Base-by-base conservation (phyloP, 1,140 invertebrate genomes). In the Diorhabda carinulata region DNA sequence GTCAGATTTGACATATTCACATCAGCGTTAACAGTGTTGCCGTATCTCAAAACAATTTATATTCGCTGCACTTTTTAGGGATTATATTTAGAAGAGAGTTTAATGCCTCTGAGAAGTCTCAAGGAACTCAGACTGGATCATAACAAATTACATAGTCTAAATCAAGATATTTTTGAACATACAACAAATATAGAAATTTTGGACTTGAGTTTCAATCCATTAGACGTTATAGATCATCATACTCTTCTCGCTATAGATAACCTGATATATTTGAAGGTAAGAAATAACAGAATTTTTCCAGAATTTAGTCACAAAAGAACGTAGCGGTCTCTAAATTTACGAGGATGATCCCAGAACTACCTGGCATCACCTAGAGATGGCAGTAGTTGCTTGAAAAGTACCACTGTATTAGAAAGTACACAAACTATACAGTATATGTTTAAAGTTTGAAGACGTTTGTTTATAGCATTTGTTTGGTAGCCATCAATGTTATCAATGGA, bases 121-220 rank as follows among this genome's bases (percentile, higher is more conserved):
- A 84, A 79, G 25, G 80, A 82, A 0, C 80, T 94, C 3, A 86
- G 87, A 76, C 78, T 94, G 52, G 86, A 86, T 0, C 76, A 87
- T 70, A 92, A 93, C 76, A 77, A 84, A 9, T 73, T 93, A 3
- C 87, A 91, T 70, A 87, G 83, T 1, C 77, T 93, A 2, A 75
- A 92, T 76, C 82, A 84, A 58, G 88, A 92, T 74, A 44, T 91
- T 5, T 94, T 94, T 77, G 88, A 91, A 69, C 91, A 93, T 74
- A 76, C 6, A 80, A 84, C 3, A 5, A 68, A 63, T 78, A 85
- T 95, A 3, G 87, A 87, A 68, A 82, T 84, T 45, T 80, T 95
- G 25, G 84, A 87, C 70, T 77, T 94, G 0, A 87, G 86, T 56
- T 83, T 85, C 5, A 94, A 94, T 80, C 88, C 86, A 0, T 81